Conservation (phyloP, 2,888 invertebrate species). For the Amphipoea lucens region DNA sequence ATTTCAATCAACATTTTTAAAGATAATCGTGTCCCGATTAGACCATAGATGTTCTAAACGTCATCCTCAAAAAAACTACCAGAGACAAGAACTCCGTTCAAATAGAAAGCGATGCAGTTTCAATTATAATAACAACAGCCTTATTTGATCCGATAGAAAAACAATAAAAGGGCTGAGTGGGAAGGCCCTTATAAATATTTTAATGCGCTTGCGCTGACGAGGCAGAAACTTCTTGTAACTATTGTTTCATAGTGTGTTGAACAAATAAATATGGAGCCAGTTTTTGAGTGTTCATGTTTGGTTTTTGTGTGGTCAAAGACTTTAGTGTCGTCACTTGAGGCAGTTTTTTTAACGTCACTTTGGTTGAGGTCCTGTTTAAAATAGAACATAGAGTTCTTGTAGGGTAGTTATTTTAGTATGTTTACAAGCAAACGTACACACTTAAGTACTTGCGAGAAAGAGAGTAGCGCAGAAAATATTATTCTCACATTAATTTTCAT, state of each 20-base stretch:
- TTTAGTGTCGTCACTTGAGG: constrained; percentile 23
- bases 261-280: constrained; percentile 61
- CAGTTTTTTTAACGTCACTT: constrained; percentile 15
- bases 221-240: constrained; percentile 64
- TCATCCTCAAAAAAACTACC: not conserved
- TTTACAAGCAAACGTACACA: not conserved
- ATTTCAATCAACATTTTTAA: constrained; percentile 5
- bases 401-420: not conserved
- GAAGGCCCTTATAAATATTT: constrained; percentile 79
- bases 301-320: constrained; percentile 39
- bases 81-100: constrained; percentile 17
- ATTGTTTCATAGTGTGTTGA: constrained; percentile 65
- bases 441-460: not conserved
- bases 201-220: constrained; percentile 80
- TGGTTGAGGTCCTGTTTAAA: not conserved
- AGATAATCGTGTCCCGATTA: constrained; percentile 17
- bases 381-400: not conserved
- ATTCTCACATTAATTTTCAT: not conserved
- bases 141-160: constrained; percentile 59
- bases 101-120: constrained; percentile 55
- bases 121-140: constrained; percentile 58
- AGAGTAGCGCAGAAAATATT: not conserved
- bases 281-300: constrained; percentile 27
- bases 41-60: constrained; percentile 31
- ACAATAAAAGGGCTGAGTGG: constrained; percentile 58